Base-by-base conservation (phyloP, 2,888 invertebrate species). In the Harpagoxenus sublaevis region DNA sequence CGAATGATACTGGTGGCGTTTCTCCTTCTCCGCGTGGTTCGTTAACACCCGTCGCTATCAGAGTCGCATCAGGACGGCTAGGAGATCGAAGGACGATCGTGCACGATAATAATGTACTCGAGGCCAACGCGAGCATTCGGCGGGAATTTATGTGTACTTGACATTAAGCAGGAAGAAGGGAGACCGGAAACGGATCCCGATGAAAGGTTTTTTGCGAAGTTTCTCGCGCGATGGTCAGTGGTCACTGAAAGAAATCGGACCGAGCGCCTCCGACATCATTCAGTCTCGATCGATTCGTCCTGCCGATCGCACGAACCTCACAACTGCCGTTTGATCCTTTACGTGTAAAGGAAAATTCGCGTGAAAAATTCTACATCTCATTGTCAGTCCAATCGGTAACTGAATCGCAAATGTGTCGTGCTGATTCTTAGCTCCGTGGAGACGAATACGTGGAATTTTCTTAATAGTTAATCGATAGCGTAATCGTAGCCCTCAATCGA, bases 71-170 rank as follows among this genome's bases (percentile, higher is more conserved):
- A 66, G 66, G 78, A 83, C 77, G 35, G 28, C 48, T 68, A 71
- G 60, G 48, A 63, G 78, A 78, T 83, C 86, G 90, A 90, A 90
- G 90, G 90, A 66, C 90, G 86, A 84, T 88, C 71, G 57, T 39
- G 62, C 53, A 2, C 62, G 78, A 65, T 86, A 90, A 89, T 90
- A 90, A 89, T 89, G 70, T 74, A 15, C 28, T 84, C 89, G 88
- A 89, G 90, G 90, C 53, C 90, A 71, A 10, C 35, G 18, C 65
- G 75, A 82, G 74, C 84, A 77, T 86, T 78, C 84, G 86, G 82
- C 79, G 55, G 84, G 83, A 87, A 88, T 89, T 89, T 83, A 86
- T 83, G 65, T 71, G 86, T 84, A 85, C 90, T 91, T 87, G 90
- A 81, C 91, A 87, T 91, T 90, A 89, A 88, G 63, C 57, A 15